phyloP scores from a whole-genome alignment of 2,113 vertebrate species.

The Nothoprocta pentlandii region DNA sequence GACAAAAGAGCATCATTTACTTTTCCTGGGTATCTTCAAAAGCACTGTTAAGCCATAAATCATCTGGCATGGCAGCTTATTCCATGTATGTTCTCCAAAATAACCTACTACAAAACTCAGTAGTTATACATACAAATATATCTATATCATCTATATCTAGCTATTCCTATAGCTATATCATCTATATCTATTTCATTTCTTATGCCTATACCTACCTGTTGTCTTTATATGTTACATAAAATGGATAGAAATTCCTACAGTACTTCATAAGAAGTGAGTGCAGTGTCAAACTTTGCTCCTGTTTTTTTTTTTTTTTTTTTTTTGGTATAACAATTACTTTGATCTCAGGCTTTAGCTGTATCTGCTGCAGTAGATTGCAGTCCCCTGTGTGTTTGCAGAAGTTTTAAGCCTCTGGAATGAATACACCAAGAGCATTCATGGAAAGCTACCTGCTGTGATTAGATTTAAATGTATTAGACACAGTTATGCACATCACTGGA shows the following conservation, averaged over 20 bases:
- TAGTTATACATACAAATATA: neutral
- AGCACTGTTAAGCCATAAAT: neutral
- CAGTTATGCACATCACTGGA: neutral
- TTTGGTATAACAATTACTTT: neutral
- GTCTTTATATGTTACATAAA: neutral
- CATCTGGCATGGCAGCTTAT: neutral
- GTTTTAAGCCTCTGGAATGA: neutral
- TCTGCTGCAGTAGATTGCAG: neutral
- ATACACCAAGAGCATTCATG: neutral
- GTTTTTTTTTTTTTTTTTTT: neutral
- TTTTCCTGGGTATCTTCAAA: neutral
- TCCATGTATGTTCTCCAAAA: neutral
- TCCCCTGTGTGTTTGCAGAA: neutral
- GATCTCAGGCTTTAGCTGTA: neutral
- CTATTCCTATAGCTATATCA: neutral
- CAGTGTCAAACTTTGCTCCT: neutral
- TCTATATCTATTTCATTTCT: neutral
- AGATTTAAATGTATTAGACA: neutral
- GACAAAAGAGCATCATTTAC: rapidly evolving
- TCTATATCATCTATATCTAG: neutral
- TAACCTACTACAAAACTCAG: neutral
- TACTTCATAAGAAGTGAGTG: neutral
- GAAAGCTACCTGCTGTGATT: neutral
- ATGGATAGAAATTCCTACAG: neutral
- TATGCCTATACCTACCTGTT: neutral